A percentile compares a stretch with the other conserved stretches of the same genome.
Conservation (phyloP, 2,113 vertebrate genomes). For the Gavia stellata region DNA sequence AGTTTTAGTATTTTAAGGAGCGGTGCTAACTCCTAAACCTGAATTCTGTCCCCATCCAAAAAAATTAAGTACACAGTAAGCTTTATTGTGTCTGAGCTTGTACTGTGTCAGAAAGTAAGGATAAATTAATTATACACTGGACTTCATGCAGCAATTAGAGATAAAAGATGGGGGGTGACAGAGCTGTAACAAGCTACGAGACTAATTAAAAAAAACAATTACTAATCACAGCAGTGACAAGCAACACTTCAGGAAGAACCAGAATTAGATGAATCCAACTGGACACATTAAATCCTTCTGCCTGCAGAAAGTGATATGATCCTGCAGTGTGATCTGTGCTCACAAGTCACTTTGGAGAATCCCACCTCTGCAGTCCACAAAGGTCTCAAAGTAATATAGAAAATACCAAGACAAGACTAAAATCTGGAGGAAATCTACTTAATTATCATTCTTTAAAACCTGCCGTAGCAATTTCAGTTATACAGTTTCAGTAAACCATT, state of each 20-base stretch:
- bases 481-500: too few relatives aligned
- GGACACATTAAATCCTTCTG: background rate
- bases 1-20: background rate
- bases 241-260: too few relatives aligned
- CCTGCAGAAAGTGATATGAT: background rate
- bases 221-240: background rate
- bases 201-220: too few relatives aligned
- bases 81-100: background rate
- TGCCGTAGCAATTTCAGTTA: background rate
- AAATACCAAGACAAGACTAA: background rate
- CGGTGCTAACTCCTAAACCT: background rate
- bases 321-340: rapidly evolving
- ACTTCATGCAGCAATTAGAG: background rate
- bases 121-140: rapidly evolving
- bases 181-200: background rate
- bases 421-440: background rate
- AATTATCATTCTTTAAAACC: background rate
- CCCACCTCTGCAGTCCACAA: background rate
- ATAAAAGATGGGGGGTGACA: background rate
- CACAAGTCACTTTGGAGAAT: background rate
- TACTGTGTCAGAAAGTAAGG: too few relatives aligned
- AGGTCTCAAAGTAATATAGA: background rate
- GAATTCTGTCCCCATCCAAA: background rate
- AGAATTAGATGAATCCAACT: background rate
- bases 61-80: background rate